These are phyloP conservation scores for Aphidius gifuensis DNA, from an alignment of 1,140 invertebrate genomes.

Conservation along the genomic window DNA sequence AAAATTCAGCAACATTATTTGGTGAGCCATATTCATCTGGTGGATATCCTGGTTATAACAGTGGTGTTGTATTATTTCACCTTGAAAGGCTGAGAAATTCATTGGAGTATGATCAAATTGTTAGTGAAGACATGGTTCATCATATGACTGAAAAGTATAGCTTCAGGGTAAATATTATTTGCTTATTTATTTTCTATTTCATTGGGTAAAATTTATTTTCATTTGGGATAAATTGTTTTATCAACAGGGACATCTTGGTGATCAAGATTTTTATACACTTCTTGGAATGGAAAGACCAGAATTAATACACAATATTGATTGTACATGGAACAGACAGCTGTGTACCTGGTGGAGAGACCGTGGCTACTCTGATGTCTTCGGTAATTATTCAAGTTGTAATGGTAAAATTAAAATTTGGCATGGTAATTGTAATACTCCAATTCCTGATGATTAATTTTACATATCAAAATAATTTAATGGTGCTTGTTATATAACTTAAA, in stretches of 20 bases:
- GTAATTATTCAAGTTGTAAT: constrained; percentile 71
- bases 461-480: no score
- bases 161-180: constrained; percentile 52
- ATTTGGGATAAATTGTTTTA: background rate
- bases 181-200: background rate
- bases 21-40: constrained; percentile 57
- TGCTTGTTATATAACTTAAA: background rate
- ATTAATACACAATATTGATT: constrained; percentile 74
- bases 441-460: constrained; percentile 56
- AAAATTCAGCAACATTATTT: constrained; percentile 61
- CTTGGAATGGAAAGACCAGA: constrained; percentile 70
- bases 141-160: constrained; percentile 67
- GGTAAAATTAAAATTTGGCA: constrained; percentile 74
- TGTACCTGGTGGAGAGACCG: constrained; percentile 82
- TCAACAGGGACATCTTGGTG: constrained; percentile 75
- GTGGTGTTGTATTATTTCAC: constrained; percentile 74
- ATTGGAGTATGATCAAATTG: constrained; percentile 57
- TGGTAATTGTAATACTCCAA: constrained; percentile 81
- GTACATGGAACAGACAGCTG: constrained; percentile 81
- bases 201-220: constrained; percentile 10
- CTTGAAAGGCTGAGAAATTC: constrained; percentile 69
- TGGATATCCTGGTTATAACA: constrained; percentile 78
- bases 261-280: constrained; percentile 85
- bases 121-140: constrained; percentile 59
- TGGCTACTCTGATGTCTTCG: constrained; percentile 75